A percentile compares a stretch with the other conserved stretches of the same genome.
These are phyloP conservation scores for Anoplius nigerrimus DNA, from an alignment of 2,888 invertebrate species.

Conservation along the genomic window DNA sequence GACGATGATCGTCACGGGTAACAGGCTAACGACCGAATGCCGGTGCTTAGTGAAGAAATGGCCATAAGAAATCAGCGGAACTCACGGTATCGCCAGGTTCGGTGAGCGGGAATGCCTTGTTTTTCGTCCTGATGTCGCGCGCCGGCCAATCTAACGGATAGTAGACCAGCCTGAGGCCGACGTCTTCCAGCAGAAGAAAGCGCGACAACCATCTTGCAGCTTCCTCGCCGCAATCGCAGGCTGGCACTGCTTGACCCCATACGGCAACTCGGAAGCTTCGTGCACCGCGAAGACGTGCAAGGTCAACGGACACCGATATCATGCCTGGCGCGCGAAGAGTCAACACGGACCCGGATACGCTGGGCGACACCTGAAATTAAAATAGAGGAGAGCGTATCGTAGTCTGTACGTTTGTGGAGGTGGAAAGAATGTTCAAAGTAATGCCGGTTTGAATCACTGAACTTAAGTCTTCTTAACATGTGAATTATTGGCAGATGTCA, in stretches of 20 bases:
- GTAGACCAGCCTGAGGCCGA: conserved; percentile 79
- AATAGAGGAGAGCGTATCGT: too few relatives aligned
- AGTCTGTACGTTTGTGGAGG: too few relatives aligned
- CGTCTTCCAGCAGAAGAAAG: conserved; percentile 76
- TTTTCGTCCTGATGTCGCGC: conserved; percentile 62
- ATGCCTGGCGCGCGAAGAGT: conserved; percentile 78
- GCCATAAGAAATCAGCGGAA: background rate
- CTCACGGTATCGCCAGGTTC: conserved; percentile 63
- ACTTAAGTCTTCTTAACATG: background rate
- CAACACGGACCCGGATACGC: conserved; percentile 76
- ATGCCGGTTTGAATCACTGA: too few relatives aligned
- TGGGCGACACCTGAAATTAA: conserved; percentile 73
- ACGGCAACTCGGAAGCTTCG: conserved; percentile 76
- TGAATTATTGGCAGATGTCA: background rate
- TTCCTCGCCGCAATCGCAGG: conserved; percentile 84
- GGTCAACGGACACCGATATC: conserved; percentile 78
- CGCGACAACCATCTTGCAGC: conserved; percentile 85
- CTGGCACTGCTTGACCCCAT: conserved; percentile 79
- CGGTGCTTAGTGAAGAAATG: background rate
- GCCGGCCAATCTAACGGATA: conserved; percentile 77
- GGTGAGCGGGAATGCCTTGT: conserved; percentile 64
- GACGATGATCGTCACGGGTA: too few relatives aligned
- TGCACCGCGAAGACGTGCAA: conserved; percentile 69
- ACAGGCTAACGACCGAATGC: too few relatives aligned
- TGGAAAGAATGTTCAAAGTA: too few relatives aligned